A percentile compares a stretch with the other conserved stretches of the same genome.
These are phyloP conservation scores for Lasioglossum lativentre DNA, from an alignment of 2,888 invertebrate species.

Conservation along the genomic window DNA sequence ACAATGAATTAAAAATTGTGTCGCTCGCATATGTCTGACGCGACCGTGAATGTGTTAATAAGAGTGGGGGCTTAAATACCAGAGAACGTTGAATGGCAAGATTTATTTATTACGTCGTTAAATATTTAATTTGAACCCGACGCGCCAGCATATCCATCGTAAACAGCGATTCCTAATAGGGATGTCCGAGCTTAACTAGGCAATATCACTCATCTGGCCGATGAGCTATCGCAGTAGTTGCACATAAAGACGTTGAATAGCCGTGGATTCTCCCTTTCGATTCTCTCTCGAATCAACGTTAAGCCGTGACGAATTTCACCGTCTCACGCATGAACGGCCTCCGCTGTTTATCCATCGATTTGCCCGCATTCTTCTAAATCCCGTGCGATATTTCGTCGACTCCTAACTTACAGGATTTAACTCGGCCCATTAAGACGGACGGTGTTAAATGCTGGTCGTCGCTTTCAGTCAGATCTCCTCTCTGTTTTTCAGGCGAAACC, in stretches of 20 bases:
- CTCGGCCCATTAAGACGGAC: conserved; percentile 61
- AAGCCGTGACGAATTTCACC: conserved; percentile 59
- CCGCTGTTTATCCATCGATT: conserved; percentile 57
- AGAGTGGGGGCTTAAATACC: not conserved
- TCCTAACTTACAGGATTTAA: conserved; percentile 62
- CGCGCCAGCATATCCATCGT: not conserved
- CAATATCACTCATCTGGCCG: conserved; percentile 35
- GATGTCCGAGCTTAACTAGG: not conserved
- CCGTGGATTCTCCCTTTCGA: conserved; percentile 26
- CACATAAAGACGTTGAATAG: conserved; percentile 28
- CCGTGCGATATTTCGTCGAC: conserved; percentile 50
- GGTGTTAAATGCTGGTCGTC: conserved; percentile 62
- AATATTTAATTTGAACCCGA: not conserved
- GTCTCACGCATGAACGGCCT: conserved; percentile 32
- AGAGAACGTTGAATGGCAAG: not conserved
- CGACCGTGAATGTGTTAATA: not conserved
- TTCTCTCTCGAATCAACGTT: conserved; percentile 43
- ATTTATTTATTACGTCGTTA: conserved; percentile 8
- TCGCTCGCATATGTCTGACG: not conserved
- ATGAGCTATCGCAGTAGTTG: conserved; percentile 28
- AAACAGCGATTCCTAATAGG: not conserved
- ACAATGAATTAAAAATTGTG: not conserved
- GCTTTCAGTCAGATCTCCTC: conserved; percentile 14
- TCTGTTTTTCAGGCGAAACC: not conserved
- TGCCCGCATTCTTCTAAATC: conserved; percentile 71